Evolutionary conservation across 92 coral and sea anemone genomes (phyloP).

Genomic region (Epizoanthus fatuus): DNA sequence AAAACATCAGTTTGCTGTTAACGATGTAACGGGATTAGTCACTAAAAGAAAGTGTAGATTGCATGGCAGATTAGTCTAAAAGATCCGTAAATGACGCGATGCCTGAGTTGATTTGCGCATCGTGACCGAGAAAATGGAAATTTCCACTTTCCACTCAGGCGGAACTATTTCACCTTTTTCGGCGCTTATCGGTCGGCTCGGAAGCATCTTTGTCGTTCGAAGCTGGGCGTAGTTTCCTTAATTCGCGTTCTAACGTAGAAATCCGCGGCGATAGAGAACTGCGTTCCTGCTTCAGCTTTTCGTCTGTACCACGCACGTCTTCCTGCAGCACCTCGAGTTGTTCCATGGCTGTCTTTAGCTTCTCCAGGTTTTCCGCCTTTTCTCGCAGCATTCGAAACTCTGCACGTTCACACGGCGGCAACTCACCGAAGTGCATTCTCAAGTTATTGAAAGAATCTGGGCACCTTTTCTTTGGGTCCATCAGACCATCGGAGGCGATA

Average conservation of each 20-base stretch:
- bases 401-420: conserved; percentile 74
- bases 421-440: conserved; percentile 77
- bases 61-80: too few relatives aligned
- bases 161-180: conserved; percentile 42
- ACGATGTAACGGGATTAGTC: too few relatives aligned
- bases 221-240: conserved; percentile 74
- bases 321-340: conserved; percentile 57
- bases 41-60: too few relatives aligned
- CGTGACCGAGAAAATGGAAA: too few relatives aligned
- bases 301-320: conserved; percentile 56
- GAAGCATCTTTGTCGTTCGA: conserved; percentile 52
- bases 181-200: conserved; percentile 84
- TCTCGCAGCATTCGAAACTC: conserved; percentile 54
- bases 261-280: conserved; percentile 71
- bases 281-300: conserved; percentile 51
- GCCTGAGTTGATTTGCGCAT: too few relatives aligned
- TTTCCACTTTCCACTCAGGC: too few relatives aligned
- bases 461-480: conserved; percentile 86
- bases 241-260: conserved; percentile 74
- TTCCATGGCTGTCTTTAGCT: conserved; percentile 47
- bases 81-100: too few relatives aligned
- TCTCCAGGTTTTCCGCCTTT: conserved; percentile 50
- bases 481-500: conserved; percentile 90
- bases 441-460: conserved; percentile 68
- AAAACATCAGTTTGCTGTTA: too few relatives aligned